Base-by-base conservation (phyloP, 2,888 invertebrate genomes). In the Aradus depressus region DNA sequence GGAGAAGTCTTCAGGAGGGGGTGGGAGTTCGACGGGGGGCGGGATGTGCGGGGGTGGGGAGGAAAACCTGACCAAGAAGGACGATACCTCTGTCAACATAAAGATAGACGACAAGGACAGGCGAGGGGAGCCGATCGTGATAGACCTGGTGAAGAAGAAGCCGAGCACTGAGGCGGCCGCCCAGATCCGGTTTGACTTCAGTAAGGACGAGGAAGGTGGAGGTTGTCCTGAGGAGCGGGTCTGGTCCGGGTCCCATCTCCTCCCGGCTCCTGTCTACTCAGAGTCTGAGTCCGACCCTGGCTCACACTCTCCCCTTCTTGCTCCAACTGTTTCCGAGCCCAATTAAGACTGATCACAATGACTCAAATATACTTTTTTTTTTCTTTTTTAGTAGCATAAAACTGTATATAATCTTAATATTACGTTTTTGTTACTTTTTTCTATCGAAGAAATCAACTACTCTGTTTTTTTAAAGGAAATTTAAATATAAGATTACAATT, bases 11-110 rank as follows among this genome's bases (percentile, higher is more conserved):
- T n/a, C n/a, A n/a, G n/a, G n/a, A n/a, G n/a, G n/a, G n/a, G n/a
- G n/a, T n/a, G n/a, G n/a, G n/a, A n/a, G n/a, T n/a, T n/a, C n/a
- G n/a, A n/a, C n/a, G n/a, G 48, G 47, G 2, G 47, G 42, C 34
- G 51, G 51, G 8, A 38, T 38, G 12, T 41, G 32, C 19, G 34
- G 51, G 5, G 18, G 21, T n/a, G 51, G 35, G 44, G 56, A 45
- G 32, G 47, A 49, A n/a, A 32, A 23, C 50, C 51, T 44, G 28
- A 50, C 52, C 12, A 52, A 54, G 16, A 54, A 51, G 38, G 56
- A 57, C 12, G 58, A 60, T 32, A 55, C 60, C 12, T 59, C 58
- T 10, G 58, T 62, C n/a, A 62, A 62, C 31, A 61, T 62, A 34
- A 57, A 62, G 53, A 60, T 62, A 25, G 60, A 62, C 37, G 59